These are phyloP conservation scores for Recurvirostra avosetta DNA, from an alignment of 2,113 vertebrate species.

Conservation along the genomic window DNA sequence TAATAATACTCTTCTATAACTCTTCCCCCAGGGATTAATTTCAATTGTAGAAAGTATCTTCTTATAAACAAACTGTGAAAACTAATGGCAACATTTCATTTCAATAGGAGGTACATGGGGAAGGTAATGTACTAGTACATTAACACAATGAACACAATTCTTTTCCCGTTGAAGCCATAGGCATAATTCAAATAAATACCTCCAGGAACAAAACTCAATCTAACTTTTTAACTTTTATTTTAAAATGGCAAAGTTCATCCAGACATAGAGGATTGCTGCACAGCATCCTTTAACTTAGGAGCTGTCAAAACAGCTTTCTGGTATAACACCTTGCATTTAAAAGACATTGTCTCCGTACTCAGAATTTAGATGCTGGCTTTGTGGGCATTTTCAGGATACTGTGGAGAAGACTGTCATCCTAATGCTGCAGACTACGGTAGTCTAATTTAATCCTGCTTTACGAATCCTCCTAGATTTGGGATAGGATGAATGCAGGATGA, in stretches of 20 bases:
- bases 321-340: background rate
- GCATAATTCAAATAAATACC: background rate
- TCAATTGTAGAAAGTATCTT: conserved; percentile 29
- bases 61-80: conserved; percentile 47
- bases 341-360: background rate
- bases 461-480: background rate
- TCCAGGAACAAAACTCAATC: background rate
- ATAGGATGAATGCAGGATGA: background rate
- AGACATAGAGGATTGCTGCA: background rate
- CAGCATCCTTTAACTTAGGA: background rate
- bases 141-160: background rate
- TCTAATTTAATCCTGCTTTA: background rate
- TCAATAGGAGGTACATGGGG: conserved; percentile 13
- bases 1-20: background rate
- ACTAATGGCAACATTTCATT: conserved; percentile 47
- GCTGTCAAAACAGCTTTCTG: background rate
- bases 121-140: conserved; percentile 18
- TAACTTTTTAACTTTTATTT: background rate
- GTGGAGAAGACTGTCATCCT: background rate
- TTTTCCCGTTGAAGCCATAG: background rate
- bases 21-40: conserved; percentile 10
- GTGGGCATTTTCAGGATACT: background rate
- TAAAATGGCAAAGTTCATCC: background rate
- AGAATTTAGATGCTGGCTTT: background rate
- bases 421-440: background rate